A percentile compares a stretch with the other conserved stretches of the same genome.
Evolutionary conservation across 1,140 invertebrate species (phyloP).

Genomic region (Teleopsis dalmanni): DNA sequence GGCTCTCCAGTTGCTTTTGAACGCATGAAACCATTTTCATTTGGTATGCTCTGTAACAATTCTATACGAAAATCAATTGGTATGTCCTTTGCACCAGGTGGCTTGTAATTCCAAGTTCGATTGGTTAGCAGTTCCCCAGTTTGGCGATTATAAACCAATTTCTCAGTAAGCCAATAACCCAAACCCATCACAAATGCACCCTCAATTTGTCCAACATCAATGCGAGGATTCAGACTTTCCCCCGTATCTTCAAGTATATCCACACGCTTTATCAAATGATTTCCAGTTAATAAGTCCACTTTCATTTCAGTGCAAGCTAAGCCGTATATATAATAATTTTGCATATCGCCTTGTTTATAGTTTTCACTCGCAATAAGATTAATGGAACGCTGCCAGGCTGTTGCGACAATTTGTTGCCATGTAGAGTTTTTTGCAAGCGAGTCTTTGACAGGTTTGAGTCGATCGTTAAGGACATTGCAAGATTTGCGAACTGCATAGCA

Average conservation of each 20-base stretch:
- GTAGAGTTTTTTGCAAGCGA: slow-evolving; percentile 47
- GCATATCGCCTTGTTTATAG: slow-evolving; percentile 48
- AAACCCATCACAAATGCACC: slow-evolving; percentile 82
- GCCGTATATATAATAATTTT: slow-evolving; percentile 57
- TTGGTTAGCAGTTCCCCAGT: slow-evolving; percentile 56
- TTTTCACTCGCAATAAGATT: slow-evolving; percentile 59
- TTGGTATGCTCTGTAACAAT: slow-evolving; percentile 61
- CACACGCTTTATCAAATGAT: slow-evolving; percentile 56
- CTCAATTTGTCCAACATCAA: slow-evolving; percentile 82
- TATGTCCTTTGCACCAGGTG: slow-evolving; percentile 75
- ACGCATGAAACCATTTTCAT: slow-evolving; percentile 60
- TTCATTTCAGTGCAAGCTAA: slow-evolving; percentile 59
- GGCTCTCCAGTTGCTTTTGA: slow-evolving; percentile 84
- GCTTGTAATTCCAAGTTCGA: slow-evolving; percentile 79
- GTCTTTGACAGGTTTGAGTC: slow-evolving; percentile 55
- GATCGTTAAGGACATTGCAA: slow-evolving; percentile 54
- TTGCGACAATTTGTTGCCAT: slow-evolving; percentile 56
- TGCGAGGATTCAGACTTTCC: slow-evolving; percentile 62
- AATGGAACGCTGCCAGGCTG: slow-evolving; percentile 49
- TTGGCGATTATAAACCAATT: slow-evolving; percentile 53
- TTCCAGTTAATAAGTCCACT: slow-evolving; percentile 72
- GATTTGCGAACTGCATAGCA: slow-evolving; percentile 53
- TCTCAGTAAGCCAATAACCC: slow-evolving; percentile 72
- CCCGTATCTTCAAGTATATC: slow-evolving; percentile 73
- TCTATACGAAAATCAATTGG: slow-evolving; percentile 74